phyloP scores from a whole-genome alignment of 2,888 invertebrate species.

The Dyspetes luteomarginatus region DNA sequence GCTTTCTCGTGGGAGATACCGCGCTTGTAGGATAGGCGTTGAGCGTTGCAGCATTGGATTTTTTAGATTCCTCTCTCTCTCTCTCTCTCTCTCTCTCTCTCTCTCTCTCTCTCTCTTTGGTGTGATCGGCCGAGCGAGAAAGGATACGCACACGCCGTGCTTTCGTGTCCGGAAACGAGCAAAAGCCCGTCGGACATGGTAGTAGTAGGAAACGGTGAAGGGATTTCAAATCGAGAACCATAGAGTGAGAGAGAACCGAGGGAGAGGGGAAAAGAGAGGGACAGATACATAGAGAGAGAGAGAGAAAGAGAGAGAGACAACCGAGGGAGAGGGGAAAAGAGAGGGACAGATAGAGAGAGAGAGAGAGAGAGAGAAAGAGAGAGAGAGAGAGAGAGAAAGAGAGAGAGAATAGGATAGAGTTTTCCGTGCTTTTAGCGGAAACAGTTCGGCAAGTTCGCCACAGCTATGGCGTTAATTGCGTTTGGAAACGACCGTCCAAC shows the following conservation, averaged over 20 bases:
- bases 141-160: background rate
- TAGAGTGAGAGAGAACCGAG: conserved; percentile 19
- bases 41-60: conserved; percentile 49
- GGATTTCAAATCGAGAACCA: conserved; percentile 40
- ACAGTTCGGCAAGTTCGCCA: conserved; percentile 65
- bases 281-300: conserved; percentile 12
- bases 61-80: conserved; percentile 33
- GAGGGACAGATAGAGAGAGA: conserved; percentile 22
- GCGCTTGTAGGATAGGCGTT: conserved; percentile 12
- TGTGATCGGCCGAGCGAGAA: conserved; percentile 43
- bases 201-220: conserved; percentile 41
- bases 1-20: conserved; percentile 36
- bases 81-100: conserved; percentile 15
- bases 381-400: conserved; percentile 9
- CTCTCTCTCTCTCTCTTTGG: conserved; percentile 24
- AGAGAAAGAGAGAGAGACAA: background rate
- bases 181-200: conserved; percentile 51
- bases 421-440: conserved; percentile 64
- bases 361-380: conserved; percentile 13
- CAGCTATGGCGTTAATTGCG: conserved; percentile 66
- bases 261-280: too few relatives aligned
- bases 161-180: conserved; percentile 41
- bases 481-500: conserved; percentile 57
- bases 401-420: conserved; percentile 44
- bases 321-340: conserved; percentile 42